Evolutionary conservation across 2,113 vertebrate genomes (phyloP), one percentile per base, ranked within the genome.

Genomic region (Plecturocebus donacophilus): DNA sequence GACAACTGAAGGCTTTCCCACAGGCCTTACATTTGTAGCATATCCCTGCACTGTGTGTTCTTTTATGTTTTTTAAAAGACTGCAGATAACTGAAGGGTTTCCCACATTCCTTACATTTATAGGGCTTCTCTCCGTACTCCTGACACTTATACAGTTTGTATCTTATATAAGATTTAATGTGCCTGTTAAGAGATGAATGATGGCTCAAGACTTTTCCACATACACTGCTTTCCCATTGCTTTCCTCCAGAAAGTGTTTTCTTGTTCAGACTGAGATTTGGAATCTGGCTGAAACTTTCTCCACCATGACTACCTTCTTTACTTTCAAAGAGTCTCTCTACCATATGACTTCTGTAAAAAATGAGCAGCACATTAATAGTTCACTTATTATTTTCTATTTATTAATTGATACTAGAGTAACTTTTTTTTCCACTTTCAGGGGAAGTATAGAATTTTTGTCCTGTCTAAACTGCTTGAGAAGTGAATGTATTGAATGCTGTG

Each of bases 21-120:
- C 92, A 96, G 8, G 70, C 87, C 75, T 88, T 90, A 77, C 96
- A 96, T 52, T 89, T 86, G 61, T 97, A 97, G 25, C 89, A 76
- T n/a, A 93, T 97, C 81, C 95, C 93, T 47, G 81, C 75, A 47
- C 49, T 97, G 76, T 97, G 97, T 64, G 90, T 97, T 45, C 82
- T 87, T 61, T 93, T 90, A 64, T 97, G 97, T 64, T 91, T 95
- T 87, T 81, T 81, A 90, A 97, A 94, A 23, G 89, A 96, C 32
- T 93, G 94, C 49, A 76, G 89, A 80, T 90, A 95, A 75, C 89
- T 94, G 11, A 96, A 90, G 42, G 89, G 92, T 87, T 96, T 97
- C 8, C 95, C 96, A 87, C 95, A 96, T 14, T 73, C 88, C 47
- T 94, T 92, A 85, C 95, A 97, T 54, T 92, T 89, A 32, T 97